phyloP scores from a whole-genome alignment of 1,140 invertebrate species.

The Anthonomus grandis region DNA sequence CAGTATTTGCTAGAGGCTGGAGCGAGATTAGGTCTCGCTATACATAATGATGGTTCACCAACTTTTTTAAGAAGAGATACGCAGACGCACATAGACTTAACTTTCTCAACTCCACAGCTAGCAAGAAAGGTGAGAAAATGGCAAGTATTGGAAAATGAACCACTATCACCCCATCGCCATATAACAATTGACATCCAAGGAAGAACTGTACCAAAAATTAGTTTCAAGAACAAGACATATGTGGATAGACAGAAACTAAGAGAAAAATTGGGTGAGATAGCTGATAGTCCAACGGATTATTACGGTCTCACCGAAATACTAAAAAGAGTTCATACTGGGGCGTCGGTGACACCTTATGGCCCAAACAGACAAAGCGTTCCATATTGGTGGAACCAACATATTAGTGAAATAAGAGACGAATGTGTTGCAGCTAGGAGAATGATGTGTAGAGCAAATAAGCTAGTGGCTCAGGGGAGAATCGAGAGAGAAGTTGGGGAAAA shows the following conservation, averaged over 20 bases:
- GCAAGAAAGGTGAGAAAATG: neutral
- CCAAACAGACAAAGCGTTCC: too few species aligned
- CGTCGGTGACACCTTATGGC: too few species aligned
- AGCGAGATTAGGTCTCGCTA: neutral
- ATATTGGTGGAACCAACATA: too few species aligned
- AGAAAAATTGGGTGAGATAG: too few species aligned
- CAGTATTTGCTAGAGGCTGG: neutral
- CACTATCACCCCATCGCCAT: slow-evolving; percentile 3
- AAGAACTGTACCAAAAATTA: too few species aligned
- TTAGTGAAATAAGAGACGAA: neutral
- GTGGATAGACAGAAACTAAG: too few species aligned
- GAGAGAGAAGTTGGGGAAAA: neutral
- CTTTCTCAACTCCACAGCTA: neutral
- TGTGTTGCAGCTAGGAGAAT: neutral
- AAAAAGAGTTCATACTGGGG: too few species aligned
- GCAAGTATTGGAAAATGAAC: slow-evolving; percentile 5
- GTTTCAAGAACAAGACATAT: too few species aligned
- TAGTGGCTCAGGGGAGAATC: neutral
- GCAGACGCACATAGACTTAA: slow-evolving; percentile 6
- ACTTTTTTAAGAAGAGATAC: neutral
- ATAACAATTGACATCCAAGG: too few species aligned
- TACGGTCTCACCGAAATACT: too few species aligned
- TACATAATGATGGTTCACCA: neutral
- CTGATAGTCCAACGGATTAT: too few species aligned
- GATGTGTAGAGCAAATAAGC: slow-evolving; percentile 6